These are phyloP conservation scores for Protomyctophum bolini DNA, from an alignment of 2,113 vertebrate species.

Conservation along the genomic window DNA sequence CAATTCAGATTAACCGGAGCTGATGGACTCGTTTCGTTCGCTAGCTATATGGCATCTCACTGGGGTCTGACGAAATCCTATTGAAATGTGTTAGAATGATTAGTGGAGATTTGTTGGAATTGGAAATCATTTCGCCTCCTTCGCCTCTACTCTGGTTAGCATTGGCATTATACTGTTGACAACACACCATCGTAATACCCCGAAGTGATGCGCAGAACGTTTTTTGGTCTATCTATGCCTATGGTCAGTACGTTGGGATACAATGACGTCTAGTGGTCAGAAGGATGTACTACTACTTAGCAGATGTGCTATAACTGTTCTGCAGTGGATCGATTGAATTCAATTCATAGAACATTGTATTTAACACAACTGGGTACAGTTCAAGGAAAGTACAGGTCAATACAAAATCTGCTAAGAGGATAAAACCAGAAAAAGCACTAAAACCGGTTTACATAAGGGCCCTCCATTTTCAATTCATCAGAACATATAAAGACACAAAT, in stretches of 20 bases:
- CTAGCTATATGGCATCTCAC: slow-evolving; percentile 48
- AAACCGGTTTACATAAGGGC: too few relatives aligned
- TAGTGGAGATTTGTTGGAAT: slow-evolving; percentile 24
- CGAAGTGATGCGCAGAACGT: slow-evolving; percentile 42
- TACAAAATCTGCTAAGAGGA: too few relatives aligned
- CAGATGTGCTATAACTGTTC: background rate
- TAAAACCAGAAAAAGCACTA: too few relatives aligned
- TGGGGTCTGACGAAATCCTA: slow-evolving; percentile 15
- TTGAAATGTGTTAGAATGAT: slow-evolving; percentile 22
- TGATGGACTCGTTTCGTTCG: slow-evolving; percentile 10
- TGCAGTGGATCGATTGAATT: too few relatives aligned
- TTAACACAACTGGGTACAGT: too few relatives aligned
- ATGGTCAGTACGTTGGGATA: rapidly evolving
- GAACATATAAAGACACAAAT: too few relatives aligned
- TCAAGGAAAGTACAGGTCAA: too few relatives aligned
- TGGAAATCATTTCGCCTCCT: slow-evolving; percentile 63
- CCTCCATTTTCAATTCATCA: too few relatives aligned
- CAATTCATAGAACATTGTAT: too few relatives aligned
- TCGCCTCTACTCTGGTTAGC: slow-evolving; percentile 42
- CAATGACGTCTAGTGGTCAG: slow-evolving; percentile 39
- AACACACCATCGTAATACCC: slow-evolving; percentile 39
- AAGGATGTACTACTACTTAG: background rate
- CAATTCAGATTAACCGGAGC: slow-evolving; percentile 24
- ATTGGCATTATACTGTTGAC: slow-evolving; percentile 33
- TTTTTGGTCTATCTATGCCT: background rate